Evolutionary conservation across 2,888 invertebrate species (phyloP), one percentile per base, ranked within the genome.

Genomic region (Diabrotica balteata): DNA sequence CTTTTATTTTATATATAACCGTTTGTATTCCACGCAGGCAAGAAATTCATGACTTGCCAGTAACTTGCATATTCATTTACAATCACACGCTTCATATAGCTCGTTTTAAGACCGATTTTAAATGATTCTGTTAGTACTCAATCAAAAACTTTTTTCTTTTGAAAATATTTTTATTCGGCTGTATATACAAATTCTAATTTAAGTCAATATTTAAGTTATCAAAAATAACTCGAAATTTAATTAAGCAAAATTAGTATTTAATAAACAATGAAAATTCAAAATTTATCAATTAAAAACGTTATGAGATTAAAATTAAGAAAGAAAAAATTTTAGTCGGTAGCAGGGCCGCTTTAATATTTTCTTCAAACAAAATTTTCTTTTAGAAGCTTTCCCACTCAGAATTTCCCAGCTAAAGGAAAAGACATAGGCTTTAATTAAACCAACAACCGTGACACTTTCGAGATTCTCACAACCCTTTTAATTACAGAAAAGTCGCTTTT

Each of bases 401-500:
- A 55, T 55, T 55, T 63, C 50, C 43, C 43, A 49, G 42, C 57
- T n/a, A 49, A 63, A 47, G 54, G 63, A 55, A 57, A 57, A 57
- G 63, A 55, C 63, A 55, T 44, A 57, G 50, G 63, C 57, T 63
- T 57, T 63, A 63, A 63, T 63, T 63, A 63, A 63, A 63, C 63
- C 63, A 63, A 57, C 59, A 63, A 54, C 63, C 63, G 61, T 61
- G 60, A 61, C 66, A 55, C 66, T 66, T 66, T 66, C 55, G 50
- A 52, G 51, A 17, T 59, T 61, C 68, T 63, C 59, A 50, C 63
- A 64, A 68, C 71, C 70, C 64, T 68, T 71, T 73, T 73, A 73
- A 72, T 72, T 72, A 70, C 66, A 58, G 61, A 66, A 66, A 73
- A 73, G 73, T 75, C 73, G 72, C 66, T 71, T 68, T 67, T 69